Base-by-base conservation (phyloP, 2,888 invertebrate species). In the Acanthosepion esculentum region DNA sequence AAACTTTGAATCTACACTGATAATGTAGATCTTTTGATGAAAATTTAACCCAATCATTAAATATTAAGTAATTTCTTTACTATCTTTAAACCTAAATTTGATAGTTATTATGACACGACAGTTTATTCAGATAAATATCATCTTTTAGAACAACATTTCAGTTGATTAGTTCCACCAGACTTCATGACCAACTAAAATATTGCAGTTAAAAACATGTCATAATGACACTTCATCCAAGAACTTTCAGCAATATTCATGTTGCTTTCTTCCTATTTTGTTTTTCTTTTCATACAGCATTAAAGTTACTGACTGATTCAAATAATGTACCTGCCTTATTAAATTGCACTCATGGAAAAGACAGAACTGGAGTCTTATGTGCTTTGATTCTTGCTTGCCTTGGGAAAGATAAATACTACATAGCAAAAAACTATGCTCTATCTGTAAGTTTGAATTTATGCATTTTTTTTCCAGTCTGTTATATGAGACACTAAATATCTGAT, bases 341-440 rank as follows among this genome's bases (percentile, higher is more conserved):
- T 95, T 97, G 97, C 96, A 96, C 97, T 6, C 96, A 96, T 95
- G 97, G 97, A 20, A 97, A 97, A 95, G 97, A 97, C 94, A 95
- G 97, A 94, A 97, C 97, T 15, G 97, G 97, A 6, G 96, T 97
- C 41, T 95, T 97, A 15, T 96, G 96, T 1, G 97, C 97, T 10
- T 94, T 97, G 64, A 95, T 97, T 15, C 94, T 97, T 33, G 95
- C 95, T 12, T 96, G 96, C 94, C 95, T 96, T 26, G 97, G 97
- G 59, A 95, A 96, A 94, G 95, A 96, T 0, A 96, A 95, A 59
- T 96, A 96, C 50, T 95, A 96, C 91, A 96, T 97, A 50, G 95
- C 95, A 29, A 93, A 95, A 41, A 96, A 97, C 78, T 97, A 97
- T 95, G 95, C 96, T 15, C 53, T 95, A 48, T 97, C 97, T 64